phyloP scores from a whole-genome alignment of 2,888 invertebrate species.

The Criorhina ranunculi region DNA sequence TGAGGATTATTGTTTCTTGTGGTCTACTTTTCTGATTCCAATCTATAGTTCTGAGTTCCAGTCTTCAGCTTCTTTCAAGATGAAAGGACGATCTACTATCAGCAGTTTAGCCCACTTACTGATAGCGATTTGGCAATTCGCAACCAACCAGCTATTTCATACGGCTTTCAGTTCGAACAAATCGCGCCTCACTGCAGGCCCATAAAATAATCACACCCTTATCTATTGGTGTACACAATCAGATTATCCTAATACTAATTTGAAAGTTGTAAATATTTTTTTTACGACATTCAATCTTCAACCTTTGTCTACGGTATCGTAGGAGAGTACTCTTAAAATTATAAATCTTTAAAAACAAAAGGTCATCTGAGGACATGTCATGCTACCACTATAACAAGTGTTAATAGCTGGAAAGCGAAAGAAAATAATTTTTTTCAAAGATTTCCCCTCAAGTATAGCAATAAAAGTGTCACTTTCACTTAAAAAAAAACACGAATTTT shows the following conservation, averaged over 20 bases:
- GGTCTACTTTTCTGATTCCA: too few species aligned
- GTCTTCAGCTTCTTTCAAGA: too few species aligned
- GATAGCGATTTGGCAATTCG: too few species aligned
- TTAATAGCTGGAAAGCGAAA: constrained; percentile 7
- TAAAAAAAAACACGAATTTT: constrained; percentile 39
- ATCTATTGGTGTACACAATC: constrained; percentile 17
- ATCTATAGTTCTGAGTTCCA: too few species aligned
- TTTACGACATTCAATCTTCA: constrained; percentile 29
- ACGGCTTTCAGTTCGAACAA: not conserved
- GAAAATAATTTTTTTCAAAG: constrained; percentile 27
- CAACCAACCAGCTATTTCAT: too few species aligned
- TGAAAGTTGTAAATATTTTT: constrained; percentile 41
- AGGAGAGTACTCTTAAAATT: constrained; percentile 16
- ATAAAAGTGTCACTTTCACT: constrained; percentile 72
- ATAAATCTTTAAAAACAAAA: constrained; percentile 30
- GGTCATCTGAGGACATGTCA: constrained; percentile 27
- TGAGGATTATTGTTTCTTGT: too few species aligned
- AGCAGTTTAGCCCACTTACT: too few species aligned
- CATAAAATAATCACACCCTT: constrained; percentile 34
- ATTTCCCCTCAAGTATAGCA: constrained; percentile 39
- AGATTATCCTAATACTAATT: constrained; percentile 22
- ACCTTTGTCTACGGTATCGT: not conserved
- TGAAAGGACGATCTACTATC: too few species aligned
- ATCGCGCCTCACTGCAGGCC: constrained; percentile 11
- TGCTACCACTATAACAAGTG: constrained; percentile 26